phyloP scores from a whole-genome alignment of 1,140 invertebrate genomes.

The Pseudoatta argentina region DNA sequence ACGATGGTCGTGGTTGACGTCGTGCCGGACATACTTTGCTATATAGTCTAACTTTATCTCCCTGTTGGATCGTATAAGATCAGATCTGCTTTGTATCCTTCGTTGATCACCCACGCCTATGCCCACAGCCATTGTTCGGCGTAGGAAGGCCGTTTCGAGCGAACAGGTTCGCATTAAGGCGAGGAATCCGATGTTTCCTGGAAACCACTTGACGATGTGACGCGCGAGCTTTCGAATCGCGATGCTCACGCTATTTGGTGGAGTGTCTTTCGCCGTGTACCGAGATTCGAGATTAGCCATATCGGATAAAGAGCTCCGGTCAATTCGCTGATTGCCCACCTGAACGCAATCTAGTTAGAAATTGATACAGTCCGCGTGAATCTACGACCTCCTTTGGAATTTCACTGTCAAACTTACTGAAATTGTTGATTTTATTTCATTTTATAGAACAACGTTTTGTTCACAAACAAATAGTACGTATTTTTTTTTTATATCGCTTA shows the following conservation, averaged over 20 bases:
- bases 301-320: slow-evolving; percentile 1
- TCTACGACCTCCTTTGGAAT: slow-evolving; percentile 9
- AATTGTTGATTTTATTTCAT: slow-evolving; percentile 15
- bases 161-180: slow-evolving; percentile 72
- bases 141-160: slow-evolving; percentile 72
- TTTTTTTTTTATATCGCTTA: not conserved
- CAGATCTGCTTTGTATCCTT: slow-evolving; percentile 67
- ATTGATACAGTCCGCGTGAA: slow-evolving; percentile 4
- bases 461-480: not conserved
- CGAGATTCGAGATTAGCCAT: slow-evolving; percentile 48
- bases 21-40: slow-evolving; percentile 14
- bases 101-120: slow-evolving; percentile 72
- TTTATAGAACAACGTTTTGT: not conserved
- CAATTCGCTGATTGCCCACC: not conserved
- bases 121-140: slow-evolving; percentile 71
- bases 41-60: slow-evolving; percentile 47
- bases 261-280: slow-evolving; percentile 7
- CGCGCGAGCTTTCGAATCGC: slow-evolving; percentile 66
- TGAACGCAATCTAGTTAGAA: slow-evolving; percentile 45
- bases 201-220: slow-evolving; percentile 69
- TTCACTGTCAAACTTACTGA: not conserved
- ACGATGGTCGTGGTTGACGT: slow-evolving; percentile 17
- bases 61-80: slow-evolving; percentile 67
- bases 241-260: slow-evolving; percentile 70
- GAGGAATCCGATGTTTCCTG: slow-evolving; percentile 72